Percentiles rank a stretch among this genome's conserved stretches.
These are phyloP conservation scores for Halcyon chelicuti DNA, from an alignment of 2,797 vertebrate genomes.

Conservation along the genomic window DNA sequence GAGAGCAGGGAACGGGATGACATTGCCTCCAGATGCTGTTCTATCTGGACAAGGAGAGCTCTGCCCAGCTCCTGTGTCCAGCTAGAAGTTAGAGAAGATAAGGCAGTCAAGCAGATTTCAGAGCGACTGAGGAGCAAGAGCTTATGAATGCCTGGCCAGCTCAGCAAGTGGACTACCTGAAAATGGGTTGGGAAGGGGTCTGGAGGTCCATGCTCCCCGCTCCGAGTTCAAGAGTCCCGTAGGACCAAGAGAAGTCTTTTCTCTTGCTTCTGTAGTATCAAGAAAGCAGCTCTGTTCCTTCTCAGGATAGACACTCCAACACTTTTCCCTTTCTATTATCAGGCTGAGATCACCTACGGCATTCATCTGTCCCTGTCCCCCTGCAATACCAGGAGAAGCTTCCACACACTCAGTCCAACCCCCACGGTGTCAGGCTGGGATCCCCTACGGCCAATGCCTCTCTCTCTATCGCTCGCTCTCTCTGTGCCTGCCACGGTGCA, in stretches of 20 bases:
- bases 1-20: neutral
- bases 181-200: neutral
- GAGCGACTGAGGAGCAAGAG: conserved; percentile 1
- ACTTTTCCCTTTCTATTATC: neutral
- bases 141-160: neutral
- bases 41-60: conserved; percentile 41
- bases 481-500: conserved; percentile 50
- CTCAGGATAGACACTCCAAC: neutral
- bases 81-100: conserved; percentile 19
- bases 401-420: conserved; percentile 59
- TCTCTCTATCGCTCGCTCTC: conserved; percentile 69
- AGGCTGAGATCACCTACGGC: neutral
- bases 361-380: conserved; percentile 13
- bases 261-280: neutral
- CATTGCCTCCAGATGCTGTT: conserved; percentile 19
- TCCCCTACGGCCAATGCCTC: conserved; percentile 57
- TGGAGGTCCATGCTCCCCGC: neutral
- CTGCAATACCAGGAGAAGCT: conserved; percentile 54
- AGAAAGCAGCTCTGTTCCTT: neutral
- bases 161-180: neutral
- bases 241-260: neutral
- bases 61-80: conserved; percentile 23
- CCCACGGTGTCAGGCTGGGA: conserved; percentile 19
- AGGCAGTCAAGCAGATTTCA: conserved; percentile 9
- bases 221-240: neutral